These are phyloP conservation scores for Rugalucina vietnamica DNA, from an alignment of 2,888 invertebrate genomes.

Conservation along the genomic window DNA sequence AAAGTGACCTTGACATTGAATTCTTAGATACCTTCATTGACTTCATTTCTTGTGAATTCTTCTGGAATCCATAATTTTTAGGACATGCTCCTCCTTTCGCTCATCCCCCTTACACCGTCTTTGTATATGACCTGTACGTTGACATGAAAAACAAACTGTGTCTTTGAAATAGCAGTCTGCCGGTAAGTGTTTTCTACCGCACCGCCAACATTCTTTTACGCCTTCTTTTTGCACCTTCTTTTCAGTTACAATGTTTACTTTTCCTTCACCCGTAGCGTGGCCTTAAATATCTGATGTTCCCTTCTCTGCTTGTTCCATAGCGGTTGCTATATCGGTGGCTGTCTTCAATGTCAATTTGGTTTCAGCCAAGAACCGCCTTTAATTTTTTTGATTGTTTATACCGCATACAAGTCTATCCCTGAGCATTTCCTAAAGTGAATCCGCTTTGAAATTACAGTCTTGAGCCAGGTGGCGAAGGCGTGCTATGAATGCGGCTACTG, in stretches of 20 bases:
- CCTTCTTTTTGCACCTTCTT: background rate
- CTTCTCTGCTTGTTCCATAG: slow-evolving; percentile 40
- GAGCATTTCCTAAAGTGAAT: slow-evolving; percentile 38
- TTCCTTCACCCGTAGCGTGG: background rate
- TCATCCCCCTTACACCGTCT: slow-evolving; percentile 2
- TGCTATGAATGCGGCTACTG: slow-evolving; percentile 38
- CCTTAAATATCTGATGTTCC: slow-evolving; percentile 13
- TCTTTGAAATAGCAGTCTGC: background rate
- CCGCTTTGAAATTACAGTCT: slow-evolving; percentile 52
- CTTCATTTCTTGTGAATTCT: no score
- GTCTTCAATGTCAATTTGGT: slow-evolving; percentile 33
- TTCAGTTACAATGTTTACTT: background rate
- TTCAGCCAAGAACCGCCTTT: slow-evolving; percentile 43
- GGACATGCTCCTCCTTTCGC: no score
- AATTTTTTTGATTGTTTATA: slow-evolving; percentile 45
- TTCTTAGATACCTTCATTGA: no score
- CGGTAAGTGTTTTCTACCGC: background rate
- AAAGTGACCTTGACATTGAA: no score
- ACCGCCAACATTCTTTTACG: background rate
- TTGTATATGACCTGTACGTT: background rate
- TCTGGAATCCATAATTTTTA: background rate
- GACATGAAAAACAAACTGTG: background rate
- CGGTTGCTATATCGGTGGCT: slow-evolving; percentile 39
- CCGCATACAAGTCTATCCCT: slow-evolving; percentile 53
- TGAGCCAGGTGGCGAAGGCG: slow-evolving; percentile 40